These are phyloP conservation scores for Drosophila mercatorum DNA, from an alignment of 2,888 invertebrate species.

Conservation along the genomic window DNA sequence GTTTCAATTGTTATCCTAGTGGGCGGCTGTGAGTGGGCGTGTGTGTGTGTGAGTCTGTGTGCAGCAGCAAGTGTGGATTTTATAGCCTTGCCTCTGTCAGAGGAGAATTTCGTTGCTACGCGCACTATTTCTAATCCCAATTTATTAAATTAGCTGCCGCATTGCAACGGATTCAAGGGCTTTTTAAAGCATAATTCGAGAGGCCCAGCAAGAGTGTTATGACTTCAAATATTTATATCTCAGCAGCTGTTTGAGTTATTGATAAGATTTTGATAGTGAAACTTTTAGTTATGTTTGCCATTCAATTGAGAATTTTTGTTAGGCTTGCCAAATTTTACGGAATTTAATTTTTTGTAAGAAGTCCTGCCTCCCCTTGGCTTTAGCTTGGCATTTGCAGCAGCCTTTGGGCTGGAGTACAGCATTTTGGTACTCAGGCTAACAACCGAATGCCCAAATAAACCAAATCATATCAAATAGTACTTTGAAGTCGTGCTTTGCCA, in stretches of 20 bases:
- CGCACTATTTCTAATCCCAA: conserved; percentile 1
- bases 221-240: neutral
- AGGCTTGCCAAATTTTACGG: neutral
- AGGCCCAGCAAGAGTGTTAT: neutral
- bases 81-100: conserved; percentile 26
- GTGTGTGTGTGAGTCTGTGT: neutral
- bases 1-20: conserved; percentile 37
- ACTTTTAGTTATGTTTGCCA: neutral
- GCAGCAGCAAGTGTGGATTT: conserved; percentile 15
- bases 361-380: no score
- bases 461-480: neutral
- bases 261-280: neutral
- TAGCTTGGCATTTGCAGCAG: no score
- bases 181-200: neutral
- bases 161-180: neutral
- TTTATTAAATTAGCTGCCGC: conserved; percentile 29
- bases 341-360: no score
- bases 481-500: neutral
- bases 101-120: neutral
- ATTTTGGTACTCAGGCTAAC: no score
- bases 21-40: neutral
- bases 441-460: no score
- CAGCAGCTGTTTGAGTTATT: neutral
- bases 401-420: no score
- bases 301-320: neutral